Base-by-base conservation (phyloP, 1,140 invertebrate genomes). In the Chrysoperla carnea region DNA sequence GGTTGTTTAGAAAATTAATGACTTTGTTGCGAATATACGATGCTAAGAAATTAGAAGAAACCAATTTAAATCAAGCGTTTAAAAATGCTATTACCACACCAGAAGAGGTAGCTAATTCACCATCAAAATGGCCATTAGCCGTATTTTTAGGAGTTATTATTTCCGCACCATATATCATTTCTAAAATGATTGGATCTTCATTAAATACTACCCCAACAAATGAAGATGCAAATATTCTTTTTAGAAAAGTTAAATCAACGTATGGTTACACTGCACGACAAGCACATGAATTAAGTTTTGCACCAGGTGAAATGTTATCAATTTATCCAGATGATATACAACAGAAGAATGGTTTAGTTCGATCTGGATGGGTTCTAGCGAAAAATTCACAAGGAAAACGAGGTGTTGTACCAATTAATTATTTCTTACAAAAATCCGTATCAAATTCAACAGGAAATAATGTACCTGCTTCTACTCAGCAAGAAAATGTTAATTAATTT, bases 141-240 rank as follows among this genome's bases (percentile, higher is more conserved):
- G 60, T 92, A 47, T 93, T 95, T 64, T 72, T 95, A 50, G 80
- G 80, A 11, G 72, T 94, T 41, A 76, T 95, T 40, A 67, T 91
- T 36, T 81, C 84, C 1, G 87, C 87, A 37, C 92, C 93, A 0
- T 95, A 90, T 64, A 66, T 97, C 14, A 84, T 97, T 43, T 86
- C 88, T 61, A 88, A 80, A 62, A 70, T 94, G 53, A 54, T 94
- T 7, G 75, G 65, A 27, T 73, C 67, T 29, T 66, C 75, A 35
- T 67, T 71, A 45, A 62, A 56, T 39, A 64, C 61, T 37, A 68
- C 68, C 39, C 63, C 55, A 27, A 60, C 59, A 49, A 56, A 54
- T 50, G 53, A 60, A 54, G 53, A 53, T 58, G 33, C 43, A 44
- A 35, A 29, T 8, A 40, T 41, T 45, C 23, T 28, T 44, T 46